A percentile compares a stretch with the other conserved stretches of the same genome.
These are phyloP conservation scores for Ciona savignyi DNA, from an alignment of 23 tunicate genomes.

Conservation along the genomic window DNA sequence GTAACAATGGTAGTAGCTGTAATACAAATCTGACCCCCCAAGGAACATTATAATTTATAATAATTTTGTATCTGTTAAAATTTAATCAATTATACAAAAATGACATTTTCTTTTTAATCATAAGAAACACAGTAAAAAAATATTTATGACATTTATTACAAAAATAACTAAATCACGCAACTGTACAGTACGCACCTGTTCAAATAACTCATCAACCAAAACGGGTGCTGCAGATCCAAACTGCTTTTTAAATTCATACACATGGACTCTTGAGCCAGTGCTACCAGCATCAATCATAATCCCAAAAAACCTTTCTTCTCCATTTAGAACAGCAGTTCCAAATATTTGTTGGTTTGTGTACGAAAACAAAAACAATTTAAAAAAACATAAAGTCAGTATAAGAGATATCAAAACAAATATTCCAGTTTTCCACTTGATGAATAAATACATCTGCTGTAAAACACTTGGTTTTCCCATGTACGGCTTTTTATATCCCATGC, in stretches of 20 bases:
- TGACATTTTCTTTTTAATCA: neutral
- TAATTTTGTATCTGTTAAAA: neutral
- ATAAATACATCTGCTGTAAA: neutral
- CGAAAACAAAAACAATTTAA: neutral
- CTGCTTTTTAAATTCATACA: slow-evolving; percentile 30
- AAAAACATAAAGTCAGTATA: neutral
- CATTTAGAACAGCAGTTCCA: neutral
- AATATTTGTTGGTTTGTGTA: neutral
- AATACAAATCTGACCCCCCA: too few relatives aligned
- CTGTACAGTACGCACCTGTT: slow-evolving; percentile 54
- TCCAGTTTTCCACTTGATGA: slow-evolving; percentile 10
- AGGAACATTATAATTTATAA: neutral
- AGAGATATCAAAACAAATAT: neutral
- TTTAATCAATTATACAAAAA: neutral
- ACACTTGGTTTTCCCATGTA: neutral
- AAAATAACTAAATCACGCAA: too few relatives aligned
- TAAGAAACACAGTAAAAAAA: neutral
- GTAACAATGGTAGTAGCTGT: neutral
- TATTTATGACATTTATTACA: too few relatives aligned
- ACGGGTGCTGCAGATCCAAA: slow-evolving; percentile 9
- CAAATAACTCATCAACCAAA: slow-evolving; percentile 50
- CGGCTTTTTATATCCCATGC: neutral
- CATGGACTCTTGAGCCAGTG: slow-evolving; percentile 78
- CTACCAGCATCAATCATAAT: slow-evolving; percentile 87
- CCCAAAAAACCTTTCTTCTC: slow-evolving; percentile 20